These are phyloP conservation scores for Parnassius glacialis DNA, from an alignment of 2,888 invertebrate species.

Conservation along the genomic window DNA sequence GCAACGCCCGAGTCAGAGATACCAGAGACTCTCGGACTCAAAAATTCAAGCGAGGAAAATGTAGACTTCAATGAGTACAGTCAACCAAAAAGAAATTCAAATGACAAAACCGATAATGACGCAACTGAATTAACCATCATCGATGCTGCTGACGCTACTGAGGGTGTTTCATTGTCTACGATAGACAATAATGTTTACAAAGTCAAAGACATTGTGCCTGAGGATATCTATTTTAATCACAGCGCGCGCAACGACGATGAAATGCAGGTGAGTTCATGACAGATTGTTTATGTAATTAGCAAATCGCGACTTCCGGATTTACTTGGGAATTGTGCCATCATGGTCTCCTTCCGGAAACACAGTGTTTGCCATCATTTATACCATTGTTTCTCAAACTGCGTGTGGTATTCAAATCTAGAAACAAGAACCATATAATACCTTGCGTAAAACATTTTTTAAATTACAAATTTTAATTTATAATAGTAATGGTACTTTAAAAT, in stretches of 20 bases:
- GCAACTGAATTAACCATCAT: constrained; percentile 15
- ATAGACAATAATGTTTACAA: constrained; percentile 49
- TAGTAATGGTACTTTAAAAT: too few relatives aligned
- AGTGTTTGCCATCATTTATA: too few relatives aligned
- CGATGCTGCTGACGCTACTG: constrained; percentile 27
- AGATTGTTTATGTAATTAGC: constrained; percentile 1
- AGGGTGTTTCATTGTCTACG: constrained; percentile 32
- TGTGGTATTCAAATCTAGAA: too few relatives aligned
- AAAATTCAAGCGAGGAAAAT: constrained; percentile 1
- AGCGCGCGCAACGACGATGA: constrained; percentile 29
- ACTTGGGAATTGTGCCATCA: neutral
- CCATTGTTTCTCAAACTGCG: too few relatives aligned
- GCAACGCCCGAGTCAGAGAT: neutral
- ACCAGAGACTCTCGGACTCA: constrained; percentile 10
- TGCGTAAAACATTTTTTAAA: too few relatives aligned
- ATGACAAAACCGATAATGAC: constrained; percentile 10
- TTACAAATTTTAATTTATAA: too few relatives aligned
- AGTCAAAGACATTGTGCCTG: constrained; percentile 32
- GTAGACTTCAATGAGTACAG: constrained; percentile 10
- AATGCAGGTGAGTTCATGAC: constrained; percentile 30
- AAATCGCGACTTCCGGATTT: neutral
- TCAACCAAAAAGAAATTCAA: neutral
- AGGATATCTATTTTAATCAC: constrained; percentile 38
- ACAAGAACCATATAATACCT: too few relatives aligned
- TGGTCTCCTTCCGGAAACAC: too few relatives aligned